Evolutionary conservation across 2,113 vertebrate genomes (phyloP).

Genomic region (Alaudala cheleensis): DNA sequence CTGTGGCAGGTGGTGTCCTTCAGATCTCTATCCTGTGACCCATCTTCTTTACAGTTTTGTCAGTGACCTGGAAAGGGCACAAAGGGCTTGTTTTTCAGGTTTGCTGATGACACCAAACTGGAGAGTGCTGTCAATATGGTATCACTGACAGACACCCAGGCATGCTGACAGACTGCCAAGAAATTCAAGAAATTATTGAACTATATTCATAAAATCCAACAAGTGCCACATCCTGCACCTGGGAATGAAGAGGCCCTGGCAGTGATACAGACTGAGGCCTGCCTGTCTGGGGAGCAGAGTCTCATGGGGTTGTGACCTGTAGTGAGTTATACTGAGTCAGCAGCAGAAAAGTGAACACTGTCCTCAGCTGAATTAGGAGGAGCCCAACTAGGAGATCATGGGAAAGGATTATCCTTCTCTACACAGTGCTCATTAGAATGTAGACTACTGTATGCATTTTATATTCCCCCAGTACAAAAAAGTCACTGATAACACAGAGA

Average conservation of each 20-base stretch:
- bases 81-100: background rate
- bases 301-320: rapidly evolving
- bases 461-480: background rate
- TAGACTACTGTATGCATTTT: background rate
- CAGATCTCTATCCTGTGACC: background rate
- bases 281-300: background rate
- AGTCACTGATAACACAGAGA: background rate
- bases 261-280: background rate
- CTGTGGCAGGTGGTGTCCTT: background rate
- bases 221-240: background rate
- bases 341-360: background rate
- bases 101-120: background rate
- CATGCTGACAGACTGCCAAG: background rate
- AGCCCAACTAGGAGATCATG: background rate
- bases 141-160: background rate
- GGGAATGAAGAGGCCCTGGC: background rate
- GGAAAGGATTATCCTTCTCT: background rate
- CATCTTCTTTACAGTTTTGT: background rate
- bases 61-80: background rate
- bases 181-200: background rate
- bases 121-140: background rate
- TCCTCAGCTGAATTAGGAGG: background rate
- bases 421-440: background rate
- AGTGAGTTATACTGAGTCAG: background rate
- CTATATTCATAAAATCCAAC: background rate